Evolutionary conservation across 2,888 invertebrate genomes (phyloP).

Genomic region (Cacoxenus indagator): DNA sequence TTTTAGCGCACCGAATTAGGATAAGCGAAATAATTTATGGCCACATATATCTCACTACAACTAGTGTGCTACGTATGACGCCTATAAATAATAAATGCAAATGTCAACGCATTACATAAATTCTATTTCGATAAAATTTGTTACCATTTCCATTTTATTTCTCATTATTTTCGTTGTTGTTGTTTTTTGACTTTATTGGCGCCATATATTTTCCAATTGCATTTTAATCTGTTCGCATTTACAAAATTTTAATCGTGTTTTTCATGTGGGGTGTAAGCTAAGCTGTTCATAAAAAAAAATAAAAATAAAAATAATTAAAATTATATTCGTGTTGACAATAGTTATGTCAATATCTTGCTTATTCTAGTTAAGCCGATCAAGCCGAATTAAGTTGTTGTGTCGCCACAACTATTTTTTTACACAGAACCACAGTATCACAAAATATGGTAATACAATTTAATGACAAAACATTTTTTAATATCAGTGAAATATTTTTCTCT

Average conservation of each 20-base stretch:
- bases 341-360: too few relatives aligned
- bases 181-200: neutral
- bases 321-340: too few relatives aligned
- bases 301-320: neutral
- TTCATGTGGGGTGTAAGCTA: neutral
- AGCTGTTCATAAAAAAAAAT: neutral
- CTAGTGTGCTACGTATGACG: neutral
- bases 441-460: too few relatives aligned
- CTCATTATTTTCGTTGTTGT: neutral
- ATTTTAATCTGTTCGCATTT: neutral
- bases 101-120: conserved; percentile 18
- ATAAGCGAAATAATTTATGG: conserved; percentile 58
- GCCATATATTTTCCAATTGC: neutral
- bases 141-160: neutral
- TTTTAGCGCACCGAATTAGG: conserved; percentile 45
- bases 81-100: conserved; percentile 17
- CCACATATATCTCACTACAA: conserved; percentile 52
- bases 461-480: too few relatives aligned
- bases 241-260: neutral
- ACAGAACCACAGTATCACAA: too few relatives aligned
- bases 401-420: too few relatives aligned
- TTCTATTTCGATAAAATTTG: conserved; percentile 6
- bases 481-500: too few relatives aligned
- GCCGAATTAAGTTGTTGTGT: too few relatives aligned
- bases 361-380: too few relatives aligned